Base-by-base conservation (phyloP, 1,140 invertebrate genomes). In the Carposina sasakii region DNA sequence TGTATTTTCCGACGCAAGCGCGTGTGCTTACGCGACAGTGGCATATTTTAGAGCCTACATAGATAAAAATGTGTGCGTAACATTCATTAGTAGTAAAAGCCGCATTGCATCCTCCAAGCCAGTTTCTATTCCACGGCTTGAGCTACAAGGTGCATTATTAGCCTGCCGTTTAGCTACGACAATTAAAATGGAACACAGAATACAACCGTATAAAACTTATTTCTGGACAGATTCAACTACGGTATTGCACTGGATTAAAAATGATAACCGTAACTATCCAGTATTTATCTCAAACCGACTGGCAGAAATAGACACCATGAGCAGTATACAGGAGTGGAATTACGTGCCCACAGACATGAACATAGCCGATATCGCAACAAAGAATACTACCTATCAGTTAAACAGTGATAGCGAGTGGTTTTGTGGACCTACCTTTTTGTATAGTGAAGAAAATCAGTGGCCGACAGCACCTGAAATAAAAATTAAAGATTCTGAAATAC, bases 71-170 rank as follows among this genome's bases (percentile, higher is more conserved):
- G 22, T 36, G 3, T 9, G 34, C 12, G 37, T 52, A 10, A n/a
- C 36, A n/a, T 49, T 55, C 22, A 34, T 65, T 9, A 41, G 47
- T 6, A 54, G 54, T 15, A 79, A 76, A 56, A 54, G 63, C 5
- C 50, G 57, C 45, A 68, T 82, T 2, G 56, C 63, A 10, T 69
- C 69, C 5, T 3, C 76, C 1, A 70, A 68, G 52, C 30, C 13
- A 0, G 20, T 69, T 2, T 57, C 67, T 1, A 50, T 78, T 31
- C 67, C 67, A 12, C 31, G 70, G 22, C 10, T 67, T 1, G 68
- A 78, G 48, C 26, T 76, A 34, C 69, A 65, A 13, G 82, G 64
- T 19, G 81, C 81, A 0, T 2, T 69, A 10, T 33, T 84, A 19
- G 51, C 70, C 8, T 48, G 61, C 0, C 19, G 62, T 44, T 44